Conservation (phyloP, 2,888 invertebrate species). For the Cerceris rybyensis region DNA sequence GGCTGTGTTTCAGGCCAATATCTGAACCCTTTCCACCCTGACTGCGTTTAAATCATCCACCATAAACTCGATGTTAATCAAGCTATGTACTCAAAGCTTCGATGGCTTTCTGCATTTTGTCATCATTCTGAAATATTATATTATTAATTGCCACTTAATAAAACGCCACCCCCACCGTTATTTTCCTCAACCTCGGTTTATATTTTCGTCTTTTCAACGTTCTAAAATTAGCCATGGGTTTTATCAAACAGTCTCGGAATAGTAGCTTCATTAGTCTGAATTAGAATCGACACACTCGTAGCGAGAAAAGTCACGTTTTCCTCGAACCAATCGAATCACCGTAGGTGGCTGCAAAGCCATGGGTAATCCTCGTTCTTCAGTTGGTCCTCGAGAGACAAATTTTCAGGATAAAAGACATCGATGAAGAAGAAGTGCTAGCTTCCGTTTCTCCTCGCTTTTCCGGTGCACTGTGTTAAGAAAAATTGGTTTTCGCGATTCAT, state of each 20-base stretch:
- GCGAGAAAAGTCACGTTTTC: background rate
- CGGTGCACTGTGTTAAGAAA: constrained; percentile 31
- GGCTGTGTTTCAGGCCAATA: constrained; percentile 82
- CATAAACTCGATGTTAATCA: background rate
- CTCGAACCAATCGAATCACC: background rate
- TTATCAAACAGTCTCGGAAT: too few relatives aligned
- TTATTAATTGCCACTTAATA: background rate
- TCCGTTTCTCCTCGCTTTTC: constrained; percentile 19
- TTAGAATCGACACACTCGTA: too few relatives aligned
- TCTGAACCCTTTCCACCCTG: constrained; percentile 81
- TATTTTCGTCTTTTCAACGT: too few relatives aligned
- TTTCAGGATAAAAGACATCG: constrained; percentile 30
- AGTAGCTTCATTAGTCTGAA: too few relatives aligned
- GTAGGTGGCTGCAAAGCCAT: background rate
- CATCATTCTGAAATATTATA: background rate
- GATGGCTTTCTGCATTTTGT: background rate
- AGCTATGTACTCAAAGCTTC: background rate
- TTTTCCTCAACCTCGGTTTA: too few relatives aligned
- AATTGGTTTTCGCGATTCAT: constrained; percentile 16
- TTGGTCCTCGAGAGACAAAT: constrained; percentile 8
- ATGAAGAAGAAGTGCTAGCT: constrained; percentile 59
- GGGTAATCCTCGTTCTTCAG: constrained; percentile 2
- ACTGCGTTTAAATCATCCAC: constrained; percentile 77
- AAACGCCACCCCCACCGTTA: too few relatives aligned
- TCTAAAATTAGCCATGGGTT: too few relatives aligned